Evolutionary conservation across 2,113 vertebrate species (phyloP).

Genomic region (Aphyosemion australe): DNA sequence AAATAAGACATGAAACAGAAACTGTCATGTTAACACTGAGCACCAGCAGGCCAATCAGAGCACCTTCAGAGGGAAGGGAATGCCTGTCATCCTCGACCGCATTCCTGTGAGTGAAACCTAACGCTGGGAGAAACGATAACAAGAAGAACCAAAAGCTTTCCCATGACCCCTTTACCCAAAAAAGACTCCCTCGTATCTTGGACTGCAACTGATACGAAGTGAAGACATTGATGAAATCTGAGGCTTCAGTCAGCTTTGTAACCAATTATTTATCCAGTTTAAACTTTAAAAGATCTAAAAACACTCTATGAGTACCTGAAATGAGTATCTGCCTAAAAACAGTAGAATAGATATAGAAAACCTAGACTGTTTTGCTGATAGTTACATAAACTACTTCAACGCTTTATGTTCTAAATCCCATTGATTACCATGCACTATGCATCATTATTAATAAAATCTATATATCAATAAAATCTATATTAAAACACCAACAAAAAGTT

Average conservation of each 20-base stretch:
- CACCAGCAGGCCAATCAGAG: constrained; percentile 37
- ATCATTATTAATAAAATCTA: too few relatives aligned
- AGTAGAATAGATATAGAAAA: too few relatives aligned
- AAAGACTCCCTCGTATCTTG: constrained; percentile 30
- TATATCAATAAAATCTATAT: too few relatives aligned
- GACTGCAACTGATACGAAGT: constrained; percentile 35
- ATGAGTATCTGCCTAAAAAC: too few relatives aligned
- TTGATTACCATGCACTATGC: too few relatives aligned
- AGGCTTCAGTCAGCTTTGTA: constrained; percentile 4
- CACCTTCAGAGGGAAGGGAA: constrained; percentile 65
- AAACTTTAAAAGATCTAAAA: neutral
- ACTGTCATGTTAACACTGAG: constrained; percentile 11
- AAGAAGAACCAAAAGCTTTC: constrained; percentile 73
- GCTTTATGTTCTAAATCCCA: too few relatives aligned
- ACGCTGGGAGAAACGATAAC: constrained; percentile 72
- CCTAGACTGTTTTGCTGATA: too few relatives aligned
- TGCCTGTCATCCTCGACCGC: constrained; percentile 66
- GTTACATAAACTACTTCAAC: too few relatives aligned
- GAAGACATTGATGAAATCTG: constrained; percentile 11
- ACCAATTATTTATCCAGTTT: neutral
- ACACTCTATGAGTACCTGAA: too few relatives aligned
- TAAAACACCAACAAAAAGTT: too few relatives aligned
- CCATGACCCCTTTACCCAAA: constrained; percentile 70
- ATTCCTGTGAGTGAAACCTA: constrained; percentile 75
- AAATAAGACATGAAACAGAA: constrained; percentile 38